A percentile compares a stretch with the other conserved stretches of the same genome.
Conservation (phyloP, 2,113 vertebrate genomes). For the Rhegmatorhina hoffmannsi region DNA sequence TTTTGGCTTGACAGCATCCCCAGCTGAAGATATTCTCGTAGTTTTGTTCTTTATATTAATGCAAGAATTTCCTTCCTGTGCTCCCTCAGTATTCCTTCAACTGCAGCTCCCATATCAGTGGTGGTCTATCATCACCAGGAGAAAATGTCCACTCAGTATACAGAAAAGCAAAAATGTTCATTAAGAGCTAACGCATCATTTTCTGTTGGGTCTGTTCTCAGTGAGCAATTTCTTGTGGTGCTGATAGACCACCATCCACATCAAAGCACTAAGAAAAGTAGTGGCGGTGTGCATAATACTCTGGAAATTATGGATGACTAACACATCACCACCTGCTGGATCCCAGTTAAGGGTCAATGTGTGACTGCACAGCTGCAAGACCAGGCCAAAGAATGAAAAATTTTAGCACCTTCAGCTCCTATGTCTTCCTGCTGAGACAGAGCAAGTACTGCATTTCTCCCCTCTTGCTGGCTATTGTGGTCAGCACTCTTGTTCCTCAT, state of each 20-base stretch:
- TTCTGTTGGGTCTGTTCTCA: background rate
- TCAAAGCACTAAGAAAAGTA: fast-evolving
- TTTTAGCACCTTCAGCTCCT: background rate
- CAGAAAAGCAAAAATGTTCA: background rate
- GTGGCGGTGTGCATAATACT: background rate
- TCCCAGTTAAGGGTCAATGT: background rate
- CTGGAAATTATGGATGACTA: background rate
- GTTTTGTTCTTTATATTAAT: background rate
- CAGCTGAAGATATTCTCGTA: background rate
- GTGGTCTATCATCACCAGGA: background rate
- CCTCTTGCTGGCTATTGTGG: background rate
- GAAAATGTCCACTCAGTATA: background rate
- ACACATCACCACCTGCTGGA: background rate
- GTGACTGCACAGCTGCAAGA: background rate
- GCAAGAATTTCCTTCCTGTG: background rate
- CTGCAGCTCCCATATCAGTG: background rate
- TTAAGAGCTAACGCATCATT: background rate
- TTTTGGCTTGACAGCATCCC: slow-evolving; percentile 4
- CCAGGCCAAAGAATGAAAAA: background rate
- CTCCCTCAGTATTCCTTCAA: background rate
- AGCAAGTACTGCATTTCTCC: background rate
- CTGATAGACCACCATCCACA: background rate
- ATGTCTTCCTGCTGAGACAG: background rate
- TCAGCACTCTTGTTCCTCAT: background rate
- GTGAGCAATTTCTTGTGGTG: background rate